These are phyloP conservation scores for Nasonia giraulti DNA, from an alignment of 1,140 invertebrate genomes.

Conservation along the genomic window DNA sequence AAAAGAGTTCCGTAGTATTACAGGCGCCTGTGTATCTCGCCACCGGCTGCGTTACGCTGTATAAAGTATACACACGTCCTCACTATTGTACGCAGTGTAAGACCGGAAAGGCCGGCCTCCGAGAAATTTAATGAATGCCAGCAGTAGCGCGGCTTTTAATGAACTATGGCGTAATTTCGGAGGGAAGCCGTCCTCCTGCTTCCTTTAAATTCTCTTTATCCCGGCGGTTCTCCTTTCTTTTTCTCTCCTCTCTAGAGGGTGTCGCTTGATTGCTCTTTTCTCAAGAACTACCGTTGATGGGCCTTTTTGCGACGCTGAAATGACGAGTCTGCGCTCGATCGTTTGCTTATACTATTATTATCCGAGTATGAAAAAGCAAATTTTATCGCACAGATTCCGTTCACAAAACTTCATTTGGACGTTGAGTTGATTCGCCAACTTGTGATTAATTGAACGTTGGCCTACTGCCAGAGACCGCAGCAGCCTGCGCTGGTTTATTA, in stretches of 20 bases:
- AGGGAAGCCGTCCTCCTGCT: neutral
- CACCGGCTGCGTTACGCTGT: neutral
- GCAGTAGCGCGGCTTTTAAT: slow-evolving; percentile 60
- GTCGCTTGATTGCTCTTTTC: neutral
- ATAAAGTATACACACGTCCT: neutral
- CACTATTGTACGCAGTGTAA: neutral
- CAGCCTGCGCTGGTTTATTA: no score
- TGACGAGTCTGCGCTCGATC: no score
- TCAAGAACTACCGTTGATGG: no score
- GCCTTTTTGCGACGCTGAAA: no score
- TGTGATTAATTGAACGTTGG: neutral
- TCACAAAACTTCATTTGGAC: no score
- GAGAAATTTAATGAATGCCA: slow-evolving; percentile 67
- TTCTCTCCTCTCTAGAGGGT: neutral
- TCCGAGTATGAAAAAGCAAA: no score
- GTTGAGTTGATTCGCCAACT: no score
- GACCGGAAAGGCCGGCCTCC: slow-evolving; percentile 54
- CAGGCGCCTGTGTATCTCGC: neutral
- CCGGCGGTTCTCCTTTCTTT: neutral
- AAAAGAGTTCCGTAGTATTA: neutral
- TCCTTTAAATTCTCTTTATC: neutral
- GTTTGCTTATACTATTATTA: no score
- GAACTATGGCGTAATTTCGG: slow-evolving; percentile 23
- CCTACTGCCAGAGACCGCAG: neutral
- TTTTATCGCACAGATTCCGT: no score